phyloP scores from a whole-genome alignment of 1,140 invertebrate species.

The Meloidogyne floridensis region DNA sequence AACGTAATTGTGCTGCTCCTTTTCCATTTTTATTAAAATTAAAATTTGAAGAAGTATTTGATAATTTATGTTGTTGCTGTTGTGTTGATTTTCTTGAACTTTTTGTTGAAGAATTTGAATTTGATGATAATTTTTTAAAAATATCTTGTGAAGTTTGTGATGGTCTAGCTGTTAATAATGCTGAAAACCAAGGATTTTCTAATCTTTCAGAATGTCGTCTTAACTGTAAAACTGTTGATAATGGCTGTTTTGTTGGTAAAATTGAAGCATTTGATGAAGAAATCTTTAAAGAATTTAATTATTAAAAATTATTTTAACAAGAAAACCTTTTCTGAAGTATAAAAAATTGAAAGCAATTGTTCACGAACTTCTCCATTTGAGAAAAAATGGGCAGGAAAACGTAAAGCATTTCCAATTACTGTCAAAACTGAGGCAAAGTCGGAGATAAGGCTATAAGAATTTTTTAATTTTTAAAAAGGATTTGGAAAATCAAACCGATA shows the following conservation, averaged over 20 bases:
- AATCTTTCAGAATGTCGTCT: constrained; percentile 31
- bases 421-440: constrained; percentile 56
- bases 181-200: constrained; percentile 49
- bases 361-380: constrained; percentile 58
- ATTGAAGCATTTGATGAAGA: not conserved
- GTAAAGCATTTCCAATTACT: constrained; percentile 61
- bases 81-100: not conserved
- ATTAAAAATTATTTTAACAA: not conserved
- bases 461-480: not conserved
- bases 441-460: constrained; percentile 38
- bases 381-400: constrained; percentile 58
- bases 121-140: not conserved
- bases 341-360: constrained; percentile 38
- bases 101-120: not conserved
- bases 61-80: not conserved
- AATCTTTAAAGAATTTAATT: constrained; percentile 15
- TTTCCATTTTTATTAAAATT: not conserved
- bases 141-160: not conserved
- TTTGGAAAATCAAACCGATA: constrained; percentile 32
- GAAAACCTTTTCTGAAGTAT: constrained; percentile 2
- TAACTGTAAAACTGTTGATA: constrained; percentile 28
- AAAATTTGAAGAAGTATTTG: not conserved
- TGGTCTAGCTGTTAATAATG: constrained; percentile 41
- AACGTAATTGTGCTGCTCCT: not conserved
- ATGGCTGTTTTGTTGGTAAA: constrained; percentile 17